phyloP scores from a whole-genome alignment of 2,888 invertebrate species.

The Drosophila paracracens region DNA sequence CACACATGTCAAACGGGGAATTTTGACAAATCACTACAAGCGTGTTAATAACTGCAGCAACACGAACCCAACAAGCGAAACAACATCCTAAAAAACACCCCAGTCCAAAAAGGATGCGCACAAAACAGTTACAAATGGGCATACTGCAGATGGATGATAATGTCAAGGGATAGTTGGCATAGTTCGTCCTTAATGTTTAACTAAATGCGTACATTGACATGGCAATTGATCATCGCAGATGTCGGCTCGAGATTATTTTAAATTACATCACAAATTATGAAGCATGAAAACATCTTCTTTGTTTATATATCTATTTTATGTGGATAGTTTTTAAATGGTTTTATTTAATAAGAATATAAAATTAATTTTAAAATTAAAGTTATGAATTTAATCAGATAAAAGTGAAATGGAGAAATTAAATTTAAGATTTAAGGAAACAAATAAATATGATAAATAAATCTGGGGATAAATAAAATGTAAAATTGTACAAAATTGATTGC shows the following conservation, averaged over 20 bases:
- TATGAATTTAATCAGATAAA: no score
- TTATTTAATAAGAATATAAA: background rate
- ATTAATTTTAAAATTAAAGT: background rate
- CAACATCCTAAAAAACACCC: slow-evolving; percentile 46
- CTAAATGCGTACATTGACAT: slow-evolving; percentile 48
- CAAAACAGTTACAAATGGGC: slow-evolving; percentile 11
- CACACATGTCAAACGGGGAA: slow-evolving; percentile 75
- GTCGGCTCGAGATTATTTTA: slow-evolving; percentile 37
- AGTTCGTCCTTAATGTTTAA: slow-evolving; percentile 16
- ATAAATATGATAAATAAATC: background rate
- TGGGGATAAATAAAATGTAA: background rate
- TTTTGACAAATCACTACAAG: slow-evolving; percentile 77
- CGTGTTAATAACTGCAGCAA: slow-evolving; percentile 73
- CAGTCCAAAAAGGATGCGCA: slow-evolving; percentile 4
- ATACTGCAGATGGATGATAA: slow-evolving; percentile 20
- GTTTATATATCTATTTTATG: background rate
- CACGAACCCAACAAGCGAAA: slow-evolving; percentile 29
- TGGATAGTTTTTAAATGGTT: background rate
- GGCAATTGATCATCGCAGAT: slow-evolving; percentile 66
- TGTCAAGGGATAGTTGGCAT: slow-evolving; percentile 20
- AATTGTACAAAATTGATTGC: background rate
- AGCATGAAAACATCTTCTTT: background rate
- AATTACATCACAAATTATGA: slow-evolving; percentile 21
- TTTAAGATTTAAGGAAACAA: background rate
- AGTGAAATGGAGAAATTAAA: no score